phyloP scores from a whole-genome alignment of 1,140 invertebrate species.

The Drosophila quadrilineata region DNA sequence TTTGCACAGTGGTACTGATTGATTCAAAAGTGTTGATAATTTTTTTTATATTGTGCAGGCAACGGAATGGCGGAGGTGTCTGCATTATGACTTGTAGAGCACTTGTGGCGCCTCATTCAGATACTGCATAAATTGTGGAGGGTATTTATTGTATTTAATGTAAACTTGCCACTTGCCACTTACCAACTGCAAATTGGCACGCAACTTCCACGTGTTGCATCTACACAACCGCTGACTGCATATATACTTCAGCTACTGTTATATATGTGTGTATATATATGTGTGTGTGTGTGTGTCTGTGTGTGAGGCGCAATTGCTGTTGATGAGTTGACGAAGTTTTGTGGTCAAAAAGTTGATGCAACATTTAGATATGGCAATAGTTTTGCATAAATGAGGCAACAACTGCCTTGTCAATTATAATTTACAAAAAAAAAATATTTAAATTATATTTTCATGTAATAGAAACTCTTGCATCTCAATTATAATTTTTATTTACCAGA shows the following conservation, averaged over 20 bases:
- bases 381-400: constrained; percentile 15
- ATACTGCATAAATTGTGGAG: constrained; percentile 70
- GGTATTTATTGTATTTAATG: constrained; percentile 74
- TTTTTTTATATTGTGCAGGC: neutral
- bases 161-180: constrained; percentile 69
- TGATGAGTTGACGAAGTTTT: constrained; percentile 64
- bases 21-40: neutral
- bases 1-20: too few relatives aligned
- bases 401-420: neutral
- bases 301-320: constrained; percentile 19
- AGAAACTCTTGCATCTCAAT: too few relatives aligned
- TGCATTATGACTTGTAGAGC: constrained; percentile 11
- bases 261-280: too few relatives aligned
- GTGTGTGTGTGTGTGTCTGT: too few relatives aligned
- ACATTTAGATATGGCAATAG: constrained; percentile 44
- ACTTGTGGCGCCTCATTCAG: constrained; percentile 25
- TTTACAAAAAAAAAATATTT: constrained; percentile 1
- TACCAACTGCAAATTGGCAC: constrained; percentile 70
- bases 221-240: too few relatives aligned
- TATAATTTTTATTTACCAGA: too few relatives aligned
- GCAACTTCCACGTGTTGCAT: constrained; percentile 69
- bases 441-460: neutral
- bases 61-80: neutral
- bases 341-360: constrained; percentile 63
- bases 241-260: too few relatives aligned